Percentiles rank a stretch among this genome's conserved stretches.
These are phyloP conservation scores for Gymnothorax javanicus DNA, from an alignment of 2,797 vertebrate species.

Conservation along the genomic window DNA sequence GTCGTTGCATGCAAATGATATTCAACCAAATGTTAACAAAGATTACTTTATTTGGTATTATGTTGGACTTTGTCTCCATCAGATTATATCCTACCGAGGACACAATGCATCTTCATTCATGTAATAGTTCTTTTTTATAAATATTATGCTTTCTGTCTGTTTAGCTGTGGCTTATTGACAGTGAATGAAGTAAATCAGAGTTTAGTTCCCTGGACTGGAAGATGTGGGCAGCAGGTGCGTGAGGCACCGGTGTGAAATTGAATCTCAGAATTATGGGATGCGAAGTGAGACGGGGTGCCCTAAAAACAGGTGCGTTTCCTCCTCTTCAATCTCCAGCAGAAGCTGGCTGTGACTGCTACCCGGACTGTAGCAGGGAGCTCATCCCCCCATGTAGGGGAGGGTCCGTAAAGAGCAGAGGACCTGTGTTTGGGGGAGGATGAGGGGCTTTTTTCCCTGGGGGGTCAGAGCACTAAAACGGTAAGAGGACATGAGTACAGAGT, in stretches of 20 bases:
- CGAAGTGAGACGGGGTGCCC: not conserved
- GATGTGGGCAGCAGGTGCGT: not conserved
- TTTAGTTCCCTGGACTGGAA: not conserved
- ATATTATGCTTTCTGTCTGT: not conserved
- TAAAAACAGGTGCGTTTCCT: not conserved
- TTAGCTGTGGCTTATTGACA: not conserved
- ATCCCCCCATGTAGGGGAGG: no score
- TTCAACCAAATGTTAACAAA: no score
- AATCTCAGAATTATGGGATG: not conserved
- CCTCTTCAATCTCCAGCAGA: not conserved
- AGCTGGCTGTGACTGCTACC: not conserved
- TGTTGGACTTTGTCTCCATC: no score
- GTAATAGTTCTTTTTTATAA: not conserved
- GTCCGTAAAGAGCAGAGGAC: no score
- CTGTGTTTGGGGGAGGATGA: no score
- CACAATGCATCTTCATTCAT: not conserved
- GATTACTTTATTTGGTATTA: no score
- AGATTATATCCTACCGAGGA: not conserved
- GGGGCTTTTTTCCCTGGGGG: not conserved
- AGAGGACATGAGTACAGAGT: not conserved
- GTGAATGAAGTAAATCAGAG: not conserved
- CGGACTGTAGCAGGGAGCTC: not conserved
- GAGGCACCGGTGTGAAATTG: not conserved
- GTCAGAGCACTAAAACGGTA: not conserved
- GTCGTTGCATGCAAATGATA: no score